Evolutionary conservation across 2,888 invertebrate species (phyloP).

Genomic region (Tetramorium bicarinatum): DNA sequence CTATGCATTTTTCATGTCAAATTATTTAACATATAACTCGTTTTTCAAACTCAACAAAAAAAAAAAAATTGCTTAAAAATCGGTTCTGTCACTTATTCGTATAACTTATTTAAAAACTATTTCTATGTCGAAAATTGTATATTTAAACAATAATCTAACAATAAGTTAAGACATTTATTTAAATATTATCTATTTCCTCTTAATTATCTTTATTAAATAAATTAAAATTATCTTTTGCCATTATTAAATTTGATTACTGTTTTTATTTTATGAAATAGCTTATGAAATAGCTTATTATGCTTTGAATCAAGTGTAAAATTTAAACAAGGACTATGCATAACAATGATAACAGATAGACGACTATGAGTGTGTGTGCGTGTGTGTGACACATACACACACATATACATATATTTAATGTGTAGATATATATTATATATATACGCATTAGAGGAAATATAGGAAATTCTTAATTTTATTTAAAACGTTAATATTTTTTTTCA

Average conservation of each 20-base stretch:
- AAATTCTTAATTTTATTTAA: background rate
- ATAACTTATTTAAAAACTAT: background rate
- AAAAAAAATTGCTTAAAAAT: background rate
- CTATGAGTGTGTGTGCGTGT: slow-evolving; percentile 56
- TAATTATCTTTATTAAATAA: background rate
- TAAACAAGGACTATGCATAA: slow-evolving; percentile 64
- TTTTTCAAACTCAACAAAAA: background rate
- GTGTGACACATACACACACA: slow-evolving; percentile 45
- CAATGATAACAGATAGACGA: slow-evolving; percentile 67
- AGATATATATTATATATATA: slow-evolving; percentile 32
- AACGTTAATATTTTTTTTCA: slow-evolving; percentile 18
- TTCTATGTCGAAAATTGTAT: background rate
- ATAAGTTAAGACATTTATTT: slow-evolving; percentile 8
- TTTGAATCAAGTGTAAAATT: slow-evolving; percentile 79
- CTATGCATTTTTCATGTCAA: background rate
- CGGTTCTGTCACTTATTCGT: background rate
- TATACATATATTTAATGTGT: slow-evolving; percentile 9
- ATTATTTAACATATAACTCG: slow-evolving; percentile 1
- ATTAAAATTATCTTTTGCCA: slow-evolving; percentile 13
- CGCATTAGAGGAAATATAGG: slow-evolving; percentile 33
- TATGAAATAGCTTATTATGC: slow-evolving; percentile 40
- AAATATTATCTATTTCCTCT: background rate
- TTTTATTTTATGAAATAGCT: background rate
- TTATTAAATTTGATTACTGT: background rate
- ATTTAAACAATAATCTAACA: background rate